These are phyloP conservation scores for Sisyra terminalis DNA, from an alignment of 2,888 invertebrate species.

Conservation along the genomic window DNA sequence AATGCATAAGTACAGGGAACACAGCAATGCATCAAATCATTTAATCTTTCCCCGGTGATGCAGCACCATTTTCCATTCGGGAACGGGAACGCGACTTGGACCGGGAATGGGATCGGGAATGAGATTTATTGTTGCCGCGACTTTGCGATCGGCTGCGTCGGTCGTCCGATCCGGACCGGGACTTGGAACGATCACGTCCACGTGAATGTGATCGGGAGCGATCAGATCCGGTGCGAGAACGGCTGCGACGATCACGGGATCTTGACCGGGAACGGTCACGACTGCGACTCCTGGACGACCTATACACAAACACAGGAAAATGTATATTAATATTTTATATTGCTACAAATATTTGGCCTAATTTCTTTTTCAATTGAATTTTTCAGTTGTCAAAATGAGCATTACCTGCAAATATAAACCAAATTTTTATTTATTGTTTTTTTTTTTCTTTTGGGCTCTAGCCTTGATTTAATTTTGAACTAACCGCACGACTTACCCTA, in stretches of 20 bases:
- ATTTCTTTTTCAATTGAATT: too few species aligned
- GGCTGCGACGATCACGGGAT: constrained; percentile 25
- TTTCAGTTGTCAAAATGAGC: too few species aligned
- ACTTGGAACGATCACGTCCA: constrained; percentile 20
- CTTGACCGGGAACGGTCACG: constrained; percentile 16
- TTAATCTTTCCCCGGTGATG: neutral
- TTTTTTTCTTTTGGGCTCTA: too few species aligned
- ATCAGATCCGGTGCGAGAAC: constrained; percentile 23
- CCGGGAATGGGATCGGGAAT: constrained; percentile 17
- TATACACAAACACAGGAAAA: constrained; percentile 14
- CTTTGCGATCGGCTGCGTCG: constrained; percentile 23
- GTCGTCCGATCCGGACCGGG: constrained; percentile 10
- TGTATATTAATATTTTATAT: neutral
- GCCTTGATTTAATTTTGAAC: too few species aligned
- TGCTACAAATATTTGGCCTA: too few species aligned
- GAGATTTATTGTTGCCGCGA: constrained; percentile 7
- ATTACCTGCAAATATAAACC: too few species aligned
- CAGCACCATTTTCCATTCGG: neutral
- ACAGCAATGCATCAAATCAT: too few species aligned
- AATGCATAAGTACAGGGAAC: too few species aligned
- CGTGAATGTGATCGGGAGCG: constrained; percentile 22
- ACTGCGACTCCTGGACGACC: constrained; percentile 24
- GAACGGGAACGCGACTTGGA: constrained; percentile 16
- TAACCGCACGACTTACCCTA: too few species aligned
- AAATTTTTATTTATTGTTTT: too few species aligned